Evolutionary conservation across 2,113 vertebrate genomes (phyloP).

Genomic region (Hemiprocne comata): DNA sequence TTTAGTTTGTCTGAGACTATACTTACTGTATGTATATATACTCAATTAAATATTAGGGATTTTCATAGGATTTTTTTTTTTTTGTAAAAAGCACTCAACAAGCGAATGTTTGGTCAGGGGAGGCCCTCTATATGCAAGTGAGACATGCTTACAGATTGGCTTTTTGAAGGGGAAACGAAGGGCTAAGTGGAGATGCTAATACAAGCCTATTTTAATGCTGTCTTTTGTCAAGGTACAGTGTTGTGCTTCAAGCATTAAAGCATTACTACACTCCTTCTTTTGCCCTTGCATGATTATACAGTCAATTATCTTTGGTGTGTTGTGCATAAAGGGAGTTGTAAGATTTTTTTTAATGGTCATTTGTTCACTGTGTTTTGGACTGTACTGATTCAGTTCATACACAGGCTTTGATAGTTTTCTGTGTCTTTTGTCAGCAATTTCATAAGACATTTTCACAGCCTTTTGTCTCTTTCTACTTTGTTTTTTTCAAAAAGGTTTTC

Average conservation of each 20-base stretch:
- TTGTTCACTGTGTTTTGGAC: background rate
- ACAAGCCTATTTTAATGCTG: constrained; percentile 4
- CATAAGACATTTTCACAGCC: background rate
- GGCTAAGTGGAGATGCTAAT: constrained; percentile 35
- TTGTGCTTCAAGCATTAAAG: constrained; percentile 24
- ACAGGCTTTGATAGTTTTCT: background rate
- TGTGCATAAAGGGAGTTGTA: constrained; percentile 21
- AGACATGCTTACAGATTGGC: background rate
- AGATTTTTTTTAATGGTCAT: constrained; percentile 49
- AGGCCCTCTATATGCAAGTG: background rate
- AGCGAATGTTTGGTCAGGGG: background rate
- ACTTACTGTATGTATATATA: background rate
- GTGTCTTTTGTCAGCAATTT: background rate
- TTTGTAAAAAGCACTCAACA: background rate
- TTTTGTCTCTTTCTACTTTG: background rate
- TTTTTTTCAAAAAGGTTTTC: background rate
- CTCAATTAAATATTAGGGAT: background rate
- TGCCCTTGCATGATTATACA: constrained; percentile 18
- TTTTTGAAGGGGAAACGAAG: constrained; percentile 28
- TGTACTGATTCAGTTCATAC: background rate
- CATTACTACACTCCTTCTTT: constrained; percentile 9
- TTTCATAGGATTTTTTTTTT: background rate
- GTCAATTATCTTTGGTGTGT: constrained; percentile 38
- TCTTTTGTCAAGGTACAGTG: constrained; percentile 35
- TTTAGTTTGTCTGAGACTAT: background rate